Base-by-base conservation (phyloP, 2,797 vertebrate species). In the Acipenser oxyrinchus region DNA sequence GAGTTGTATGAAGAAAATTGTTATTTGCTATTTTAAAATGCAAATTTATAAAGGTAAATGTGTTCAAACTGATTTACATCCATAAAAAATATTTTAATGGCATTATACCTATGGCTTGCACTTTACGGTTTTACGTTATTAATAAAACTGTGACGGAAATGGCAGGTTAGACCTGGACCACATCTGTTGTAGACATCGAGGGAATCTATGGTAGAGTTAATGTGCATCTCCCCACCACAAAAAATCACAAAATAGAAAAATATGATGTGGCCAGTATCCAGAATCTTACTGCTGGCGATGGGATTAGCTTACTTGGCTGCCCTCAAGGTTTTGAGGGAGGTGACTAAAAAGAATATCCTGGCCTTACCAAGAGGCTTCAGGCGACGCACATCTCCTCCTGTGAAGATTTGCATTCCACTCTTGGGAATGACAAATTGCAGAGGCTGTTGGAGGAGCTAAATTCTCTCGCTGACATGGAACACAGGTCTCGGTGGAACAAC, bases 381-480 rank as follows among this genome's bases (percentile, higher is more conserved):
- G 82, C 76, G 74, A 71, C 67, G 79, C 74, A 72, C 63, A 60
- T 82, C 74, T 82, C 87, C 84, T 86, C 81, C 71, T 69, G 86
- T 88, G 84, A 85, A 84, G 83, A 89, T 89, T 88, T 86, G 84
- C 83, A 87, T 85, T 83, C 79, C 75, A 84, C 86, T 87, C 80
- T 81, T 86, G 85, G 87, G 84, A 88, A 83, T 82, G 82, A 88
- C 84, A 90, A 88, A 89, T 88, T 89, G 84, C 76, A 75, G 75
- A 75, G 77, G 78, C 83, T 85, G 86, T 84, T 77, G 73, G 79
- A 75, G 84, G 84, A 87, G 85, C 75, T n/a, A 64, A 68, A 78
- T 79, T 52, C 15, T 67, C 57, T 23, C 13, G 7, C 66, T 51
- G 50, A 67, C 48, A 50, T 49, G 13, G 57, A 49, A 60, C 78